Conservation (phyloP, 1,140 invertebrate genomes). For the Aphelinus atriplicis region DNA sequence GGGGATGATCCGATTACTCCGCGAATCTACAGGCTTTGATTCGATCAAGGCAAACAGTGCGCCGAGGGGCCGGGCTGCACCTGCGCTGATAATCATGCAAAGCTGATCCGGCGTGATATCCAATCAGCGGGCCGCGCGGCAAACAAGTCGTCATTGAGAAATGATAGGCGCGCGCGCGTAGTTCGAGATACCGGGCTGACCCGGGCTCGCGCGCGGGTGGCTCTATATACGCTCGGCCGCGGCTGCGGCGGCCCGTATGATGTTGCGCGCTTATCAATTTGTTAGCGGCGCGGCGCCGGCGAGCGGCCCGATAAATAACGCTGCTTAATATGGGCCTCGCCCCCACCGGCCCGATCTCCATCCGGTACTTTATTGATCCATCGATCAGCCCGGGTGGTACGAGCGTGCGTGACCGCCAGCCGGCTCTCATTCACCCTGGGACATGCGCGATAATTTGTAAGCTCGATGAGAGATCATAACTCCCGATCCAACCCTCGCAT, state of each 20-base stretch:
- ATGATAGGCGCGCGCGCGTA: conserved; percentile 1
- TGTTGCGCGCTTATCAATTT: conserved; percentile 62
- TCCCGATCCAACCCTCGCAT: conserved; percentile 28
- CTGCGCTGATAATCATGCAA: conserved; percentile 11
- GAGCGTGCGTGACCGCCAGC: conserved; percentile 14
- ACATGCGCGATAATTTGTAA: conserved; percentile 41
- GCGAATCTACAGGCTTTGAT: too few relatives aligned
- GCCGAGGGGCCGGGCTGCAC: neutral
- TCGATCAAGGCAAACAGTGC: too few relatives aligned
- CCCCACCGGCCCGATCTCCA: neutral
- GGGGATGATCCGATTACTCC: too few relatives aligned
- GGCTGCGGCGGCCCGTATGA: conserved; percentile 47
- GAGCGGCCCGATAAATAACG: conserved; percentile 55
- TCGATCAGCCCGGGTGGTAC: conserved; percentile 42
- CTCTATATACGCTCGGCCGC: neutral
- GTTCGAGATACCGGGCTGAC: neutral
- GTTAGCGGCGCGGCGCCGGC: conserved; percentile 45
- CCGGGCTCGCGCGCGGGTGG: neutral
- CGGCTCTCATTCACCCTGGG: conserved; percentile 37
- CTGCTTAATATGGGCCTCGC: conserved; percentile 57
- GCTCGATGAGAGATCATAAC: conserved; percentile 44
- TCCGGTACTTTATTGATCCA: conserved; percentile 42
- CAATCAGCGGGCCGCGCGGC: neutral
- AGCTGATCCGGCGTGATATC: neutral
- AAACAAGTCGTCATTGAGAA: conserved; percentile 14